These are phyloP conservation scores for Amphiprion percula DNA, from an alignment of 2,113 vertebrate species.

Conservation along the genomic window DNA sequence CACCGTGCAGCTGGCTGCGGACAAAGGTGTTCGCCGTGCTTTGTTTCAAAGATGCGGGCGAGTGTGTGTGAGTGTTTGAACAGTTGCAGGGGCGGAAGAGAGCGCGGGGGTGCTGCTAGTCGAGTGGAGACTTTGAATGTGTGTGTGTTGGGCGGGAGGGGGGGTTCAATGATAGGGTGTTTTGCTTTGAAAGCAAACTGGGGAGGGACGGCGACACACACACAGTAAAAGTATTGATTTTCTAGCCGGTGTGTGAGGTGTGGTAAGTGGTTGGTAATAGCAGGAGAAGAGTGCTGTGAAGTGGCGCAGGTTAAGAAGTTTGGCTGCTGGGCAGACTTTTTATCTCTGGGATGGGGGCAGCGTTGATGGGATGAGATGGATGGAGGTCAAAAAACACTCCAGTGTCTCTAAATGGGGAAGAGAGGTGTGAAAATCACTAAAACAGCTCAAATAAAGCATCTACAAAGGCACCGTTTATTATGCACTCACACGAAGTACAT, in stretches of 20 bases:
- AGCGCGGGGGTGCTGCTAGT: slow-evolving; percentile 38
- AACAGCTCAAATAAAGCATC: slow-evolving; percentile 37
- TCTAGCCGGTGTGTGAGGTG: slow-evolving; percentile 60
- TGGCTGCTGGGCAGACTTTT: slow-evolving; percentile 61
- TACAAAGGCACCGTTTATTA: slow-evolving; percentile 18
- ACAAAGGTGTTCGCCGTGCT: slow-evolving; percentile 74
- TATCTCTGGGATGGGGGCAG: slow-evolving; percentile 62
- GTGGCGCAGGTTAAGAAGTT: slow-evolving; percentile 74
- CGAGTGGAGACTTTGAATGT: slow-evolving; percentile 49
- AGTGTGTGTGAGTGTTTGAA: slow-evolving; percentile 60
- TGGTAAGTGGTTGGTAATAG: slow-evolving; percentile 75
- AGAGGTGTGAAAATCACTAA: slow-evolving; percentile 45
- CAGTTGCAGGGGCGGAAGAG: slow-evolving; percentile 60
- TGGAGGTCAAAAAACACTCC: slow-evolving; percentile 63
- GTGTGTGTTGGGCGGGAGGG: not conserved
- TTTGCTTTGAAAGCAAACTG: slow-evolving; percentile 69
- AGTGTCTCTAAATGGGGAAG: slow-evolving; percentile 43
- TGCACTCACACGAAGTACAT: not conserved
- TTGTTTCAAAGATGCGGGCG: slow-evolving; percentile 66
- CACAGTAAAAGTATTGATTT: slow-evolving; percentile 67
- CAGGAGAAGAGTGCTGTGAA: slow-evolving; percentile 68
- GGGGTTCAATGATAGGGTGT: slow-evolving; percentile 52
- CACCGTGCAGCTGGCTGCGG: slow-evolving; percentile 71
- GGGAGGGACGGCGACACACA: not conserved
- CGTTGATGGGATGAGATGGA: slow-evolving; percentile 64